Evolutionary conservation across 1,140 invertebrate genomes (phyloP), one percentile per base, ranked within the genome.

Genomic region (Sarcophaga bullata): DNA sequence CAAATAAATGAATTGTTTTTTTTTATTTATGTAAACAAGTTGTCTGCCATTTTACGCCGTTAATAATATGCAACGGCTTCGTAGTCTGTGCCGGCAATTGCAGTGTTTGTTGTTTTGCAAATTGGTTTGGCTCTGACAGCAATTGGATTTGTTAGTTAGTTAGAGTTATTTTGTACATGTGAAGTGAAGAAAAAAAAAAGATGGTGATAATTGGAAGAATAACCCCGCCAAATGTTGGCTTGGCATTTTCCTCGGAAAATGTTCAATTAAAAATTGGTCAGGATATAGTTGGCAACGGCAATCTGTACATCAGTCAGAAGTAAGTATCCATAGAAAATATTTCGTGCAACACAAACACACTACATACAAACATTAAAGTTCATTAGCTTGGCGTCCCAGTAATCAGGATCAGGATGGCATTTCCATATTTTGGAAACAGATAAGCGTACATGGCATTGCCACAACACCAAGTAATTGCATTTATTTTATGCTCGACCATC

Each of bases 401-500:
- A 85, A 87, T 49, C 73, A 84, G 15, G 62, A 58, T 11, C 52
- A 82, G 5, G 87, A 90, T 4, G 88, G 88, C 0, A 88, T 90
- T 11, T 90, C 87, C 5, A 87, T 90, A 37, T 83, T 85, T 13
- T 90, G 88, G 88, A 87, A 87, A 73, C 86, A 89, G 72, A 88
- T 90, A 0, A 87, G 88, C 68, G 84, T 90, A 8, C 88, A 90
- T 81, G 88, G 87, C 9, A 88, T 89, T 73, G 85, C 88, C 0
- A 84, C 87, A 11, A 86, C 85, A 58, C 88, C 88, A 46, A 81
- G 83, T 0, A 90, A 90, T 80, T 90, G 88, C 75, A 90, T 90
- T 84, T 90, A 90, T 78, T 89, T 90, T 52, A 89, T 90, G 87
- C 75, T 90, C 49, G 88, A 90, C 80, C 86, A 88, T 62, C 86